Base-by-base conservation (phyloP, 2,888 invertebrate genomes). In the Ischnus inquisitorius region DNA sequence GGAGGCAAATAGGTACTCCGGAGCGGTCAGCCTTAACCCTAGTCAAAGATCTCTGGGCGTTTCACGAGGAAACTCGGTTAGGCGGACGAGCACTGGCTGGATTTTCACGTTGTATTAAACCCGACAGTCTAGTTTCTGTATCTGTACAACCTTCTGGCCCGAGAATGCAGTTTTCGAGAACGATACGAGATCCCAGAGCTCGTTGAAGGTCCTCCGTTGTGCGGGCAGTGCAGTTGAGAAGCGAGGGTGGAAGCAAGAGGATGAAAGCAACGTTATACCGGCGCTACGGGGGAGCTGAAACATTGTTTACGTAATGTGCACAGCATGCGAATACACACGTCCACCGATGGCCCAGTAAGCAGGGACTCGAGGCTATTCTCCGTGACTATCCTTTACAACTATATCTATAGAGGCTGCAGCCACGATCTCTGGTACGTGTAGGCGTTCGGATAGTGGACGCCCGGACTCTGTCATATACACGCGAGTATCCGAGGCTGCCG, bases 241-340 rank as follows among this genome's bases (percentile, higher is more conserved):
- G n/a, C 46, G 3, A 8, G 16, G 60, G 25, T 12, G 19, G 60
- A 22, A 28, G 28, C 41, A 22, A 39, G 48, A 8, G 62, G 48
- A 72, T 10, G 57, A 43, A 34, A 12, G 6, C 4, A 34, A 46
- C 19, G 64, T 62, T 74, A 16, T 19, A 19, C 51, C 10, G 19
- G 2, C 6, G 51, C 51, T 2, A 46, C 25, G 82, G 84, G 75
- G 72, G 60, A 48, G 78, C 34, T 14, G 43, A 65, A 76, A 82
- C 84, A 84, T 84, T 84, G 84, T 84, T 84, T 81, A 82, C 75
- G 69, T 82, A 84, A 84, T 84, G 34, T 62, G 84, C 71, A 51
- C 74, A 60, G 74, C 79, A 82, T 79, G 84, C 71, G 82, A 82
- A 79, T 82, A 71, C 79, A 79, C 78, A 82, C 51, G 71, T 84